Conservation (phyloP, 2,888 invertebrate genomes). For the Ormyrus pomaceus region DNA sequence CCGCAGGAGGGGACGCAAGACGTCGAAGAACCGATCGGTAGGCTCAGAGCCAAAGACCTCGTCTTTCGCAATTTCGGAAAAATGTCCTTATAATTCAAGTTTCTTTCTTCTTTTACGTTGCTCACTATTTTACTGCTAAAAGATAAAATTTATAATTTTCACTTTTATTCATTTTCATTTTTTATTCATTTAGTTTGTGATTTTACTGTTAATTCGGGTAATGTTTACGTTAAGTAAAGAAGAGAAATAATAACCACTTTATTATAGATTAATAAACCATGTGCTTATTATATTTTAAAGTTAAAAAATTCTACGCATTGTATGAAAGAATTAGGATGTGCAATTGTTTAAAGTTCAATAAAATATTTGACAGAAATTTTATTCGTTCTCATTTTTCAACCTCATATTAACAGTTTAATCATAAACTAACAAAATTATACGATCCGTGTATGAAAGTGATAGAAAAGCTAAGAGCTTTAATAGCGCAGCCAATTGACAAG, state of each 20-base stretch:
- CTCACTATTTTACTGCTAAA: no score
- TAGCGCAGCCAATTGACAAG: no score
- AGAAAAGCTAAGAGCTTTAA: no score
- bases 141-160: no score
- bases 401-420: conserved; percentile 48
- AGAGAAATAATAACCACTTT: neutral
- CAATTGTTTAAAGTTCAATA: conserved; percentile 36
- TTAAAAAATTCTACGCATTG: neutral
- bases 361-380: conserved; percentile 21
- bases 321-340: conserved; percentile 11
- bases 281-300: neutral
- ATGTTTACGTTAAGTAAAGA: neutral
- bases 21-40: conserved; percentile 37
- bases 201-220: conserved; percentile 49
- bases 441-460: no score
- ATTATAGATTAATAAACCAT: neutral
- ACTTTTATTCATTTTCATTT: neutral
- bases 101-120: no score
- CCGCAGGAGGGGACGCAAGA: conserved; percentile 9
- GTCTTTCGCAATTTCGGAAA: conserved; percentile 51
- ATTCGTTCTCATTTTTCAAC: conserved; percentile 32
- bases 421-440: conserved; percentile 38
- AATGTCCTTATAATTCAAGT: conserved; percentile 24
- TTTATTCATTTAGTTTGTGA: conserved; percentile 35
- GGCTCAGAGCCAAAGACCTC: conserved; percentile 32